phyloP scores from a whole-genome alignment of 2,113 vertebrate species.

The Nannobrachium achirus region DNA sequence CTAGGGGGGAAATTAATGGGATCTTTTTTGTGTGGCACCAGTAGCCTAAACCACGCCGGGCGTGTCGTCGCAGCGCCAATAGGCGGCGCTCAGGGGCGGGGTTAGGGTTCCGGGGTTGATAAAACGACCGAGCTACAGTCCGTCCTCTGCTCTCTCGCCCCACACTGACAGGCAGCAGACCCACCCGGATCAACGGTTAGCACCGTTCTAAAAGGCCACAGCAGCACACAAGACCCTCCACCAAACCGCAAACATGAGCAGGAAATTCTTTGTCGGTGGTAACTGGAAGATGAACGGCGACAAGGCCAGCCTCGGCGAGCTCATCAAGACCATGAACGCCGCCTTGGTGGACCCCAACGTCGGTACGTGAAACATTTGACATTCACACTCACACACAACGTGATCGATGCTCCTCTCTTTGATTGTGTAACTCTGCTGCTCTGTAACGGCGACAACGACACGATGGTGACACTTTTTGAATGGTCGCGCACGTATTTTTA shows the following conservation, averaged over 20 bases:
- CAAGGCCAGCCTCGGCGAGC: constrained; percentile 90
- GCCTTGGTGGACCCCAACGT: constrained; percentile 87
- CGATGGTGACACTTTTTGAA: too few relatives aligned
- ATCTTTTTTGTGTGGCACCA: too few relatives aligned
- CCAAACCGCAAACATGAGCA: constrained; percentile 80
- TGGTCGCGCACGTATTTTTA: too few relatives aligned
- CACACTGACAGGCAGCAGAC: not conserved
- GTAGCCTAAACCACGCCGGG: too few relatives aligned
- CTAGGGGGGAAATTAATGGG: too few relatives aligned
- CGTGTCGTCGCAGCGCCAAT: constrained; percentile 67
- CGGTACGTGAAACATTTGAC: constrained; percentile 75
- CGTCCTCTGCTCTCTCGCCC: constrained; percentile 39
- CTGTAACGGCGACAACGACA: not conserved
- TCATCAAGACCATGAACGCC: constrained; percentile 87
- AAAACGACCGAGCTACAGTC: constrained; percentile 46
- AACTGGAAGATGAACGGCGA: constrained; percentile 99
- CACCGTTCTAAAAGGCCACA: constrained; percentile 6
- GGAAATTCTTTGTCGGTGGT: constrained; percentile 97
- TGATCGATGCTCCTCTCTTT: not conserved
- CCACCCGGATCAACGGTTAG: not conserved
- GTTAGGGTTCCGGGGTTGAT: constrained; percentile 38
- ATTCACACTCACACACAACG: not conserved
- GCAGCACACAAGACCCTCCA: too few relatives aligned
- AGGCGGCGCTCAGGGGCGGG: constrained; percentile 54
- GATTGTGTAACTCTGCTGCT: accelerated